Evolutionary conservation across 2,113 vertebrate species (phyloP), one percentile per base, ranked within the genome.

Genomic region (Indri indri): DNA sequence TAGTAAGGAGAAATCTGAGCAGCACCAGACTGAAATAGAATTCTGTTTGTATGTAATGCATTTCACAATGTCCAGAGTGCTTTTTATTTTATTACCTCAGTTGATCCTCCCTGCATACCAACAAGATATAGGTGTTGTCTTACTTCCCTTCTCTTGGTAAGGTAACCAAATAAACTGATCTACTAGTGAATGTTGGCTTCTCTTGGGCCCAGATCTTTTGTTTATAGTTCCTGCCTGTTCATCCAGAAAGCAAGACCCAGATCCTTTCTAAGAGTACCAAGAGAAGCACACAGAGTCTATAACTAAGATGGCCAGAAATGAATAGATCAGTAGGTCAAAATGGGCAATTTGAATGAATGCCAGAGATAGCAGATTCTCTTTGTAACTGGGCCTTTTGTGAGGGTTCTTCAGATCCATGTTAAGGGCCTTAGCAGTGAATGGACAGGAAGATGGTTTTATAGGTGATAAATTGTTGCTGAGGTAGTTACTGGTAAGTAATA

Each of bases 401-500:
- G 4, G 2, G 10, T 88, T 96, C 63, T 91, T 90, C 45, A 80
- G 37, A 76, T 61, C 52, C 54, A 30, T 81, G 90, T 92, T 92
- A 86, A 90, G 52, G 32, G 11, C 61, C 47, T 84, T 66, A 63
- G 76, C 84, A 70, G n/a, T 85, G 9, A 95, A 70, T 93, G 25
- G 47, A 68, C 40, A 84, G 77, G 17, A 95, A 93, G 52, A 54
- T 73, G 42, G 34, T 88, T 96, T 95, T 83, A 59, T 6, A 83
- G 17, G 25, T 97, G 37, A 84, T 74, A 94, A 92, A 71, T 59
- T n/a, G 59, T 74, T 52, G 22, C 65, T 63, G 11, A 81, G 13
- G 20, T 66, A 10, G 18, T 91, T 40, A 87, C 45, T 82, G 52
- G 22, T 84, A 83, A 68, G 40, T 63, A 77, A 77, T 27, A 93